Conservation (phyloP, 1,140 invertebrate species). For the Dreissena rostriformis region DNA sequence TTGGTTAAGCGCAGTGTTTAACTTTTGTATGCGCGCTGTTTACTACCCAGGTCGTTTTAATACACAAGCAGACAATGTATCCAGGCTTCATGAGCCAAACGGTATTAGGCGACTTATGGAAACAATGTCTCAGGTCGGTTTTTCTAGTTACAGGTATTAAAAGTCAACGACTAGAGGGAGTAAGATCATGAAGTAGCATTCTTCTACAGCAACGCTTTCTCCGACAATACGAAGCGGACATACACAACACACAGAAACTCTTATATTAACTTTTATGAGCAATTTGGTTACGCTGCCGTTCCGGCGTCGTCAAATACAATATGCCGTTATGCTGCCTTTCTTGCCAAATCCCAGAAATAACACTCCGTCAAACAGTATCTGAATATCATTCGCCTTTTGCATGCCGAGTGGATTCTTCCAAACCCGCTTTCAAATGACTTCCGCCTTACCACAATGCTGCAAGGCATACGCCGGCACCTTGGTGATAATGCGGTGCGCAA, state of each 20-base stretch:
- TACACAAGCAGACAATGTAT: background rate
- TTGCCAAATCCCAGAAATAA: conserved; percentile 5
- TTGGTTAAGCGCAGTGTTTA: conserved; percentile 9
- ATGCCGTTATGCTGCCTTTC: conserved; percentile 9
- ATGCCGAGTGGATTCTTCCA: conserved; percentile 17
- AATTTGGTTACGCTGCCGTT: background rate
- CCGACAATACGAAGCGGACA: conserved; percentile 13
- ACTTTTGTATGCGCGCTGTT: background rate
- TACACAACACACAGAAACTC: background rate
- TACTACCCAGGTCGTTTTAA: conserved; percentile 10
- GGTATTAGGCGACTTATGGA: background rate
- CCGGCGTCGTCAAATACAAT: conserved; percentile 5
- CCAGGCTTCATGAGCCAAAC: conserved; percentile 3
- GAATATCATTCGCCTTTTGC: conserved; percentile 7
- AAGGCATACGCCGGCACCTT: conserved; percentile 8
- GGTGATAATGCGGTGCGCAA: conserved; percentile 17
- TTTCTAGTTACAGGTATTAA: conserved; percentile 15
- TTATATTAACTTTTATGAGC: background rate
- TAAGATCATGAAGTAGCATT: background rate
- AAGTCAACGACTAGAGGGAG: background rate
- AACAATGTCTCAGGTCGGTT: conserved; percentile 3
- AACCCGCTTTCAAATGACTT: conserved; percentile 12
- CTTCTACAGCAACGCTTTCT: conserved; percentile 3
- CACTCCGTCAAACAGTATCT: conserved; percentile 18
- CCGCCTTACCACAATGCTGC: background rate